A percentile compares a stretch with the other conserved stretches of the same genome.
These are phyloP conservation scores for Sylvia borin DNA, from an alignment of 2,797 vertebrate genomes.

Conservation along the genomic window DNA sequence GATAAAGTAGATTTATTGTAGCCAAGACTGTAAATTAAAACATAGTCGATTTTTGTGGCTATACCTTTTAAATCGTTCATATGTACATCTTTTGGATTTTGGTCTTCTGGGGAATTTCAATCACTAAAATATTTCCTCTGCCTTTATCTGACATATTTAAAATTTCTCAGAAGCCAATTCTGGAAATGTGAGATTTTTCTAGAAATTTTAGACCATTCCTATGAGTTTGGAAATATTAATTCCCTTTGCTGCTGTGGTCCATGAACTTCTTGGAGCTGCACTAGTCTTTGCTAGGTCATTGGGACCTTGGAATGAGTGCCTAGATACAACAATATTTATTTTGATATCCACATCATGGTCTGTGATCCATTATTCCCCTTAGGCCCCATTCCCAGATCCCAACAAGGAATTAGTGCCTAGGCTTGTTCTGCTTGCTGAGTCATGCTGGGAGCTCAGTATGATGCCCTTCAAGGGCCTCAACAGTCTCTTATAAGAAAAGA, in stretches of 20 bases:
- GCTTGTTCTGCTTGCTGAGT: not conserved
- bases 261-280: not conserved
- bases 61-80: not conserved
- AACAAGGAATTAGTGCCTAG: not conserved
- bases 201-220: not conserved
- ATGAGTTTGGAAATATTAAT: not conserved
- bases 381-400: not conserved
- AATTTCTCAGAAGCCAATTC: not conserved
- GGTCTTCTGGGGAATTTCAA: not conserved
- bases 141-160: not conserved
- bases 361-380: rapidly evolving
- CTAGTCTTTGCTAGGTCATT: not conserved
- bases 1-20: not conserved
- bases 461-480: rapidly evolving
- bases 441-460: not conserved
- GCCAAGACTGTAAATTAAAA: not conserved
- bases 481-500: not conserved
- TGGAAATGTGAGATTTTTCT: not conserved
- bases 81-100: not conserved
- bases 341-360: too few relatives aligned
- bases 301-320: not conserved
- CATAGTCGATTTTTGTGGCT: not conserved
- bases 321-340: not conserved
- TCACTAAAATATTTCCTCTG: not conserved
- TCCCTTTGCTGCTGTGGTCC: not conserved